Evolutionary conservation across 2,113 vertebrate species (phyloP), one percentile per base, ranked within the genome.

Genomic region (Apistogramma diplotaenia): DNA sequence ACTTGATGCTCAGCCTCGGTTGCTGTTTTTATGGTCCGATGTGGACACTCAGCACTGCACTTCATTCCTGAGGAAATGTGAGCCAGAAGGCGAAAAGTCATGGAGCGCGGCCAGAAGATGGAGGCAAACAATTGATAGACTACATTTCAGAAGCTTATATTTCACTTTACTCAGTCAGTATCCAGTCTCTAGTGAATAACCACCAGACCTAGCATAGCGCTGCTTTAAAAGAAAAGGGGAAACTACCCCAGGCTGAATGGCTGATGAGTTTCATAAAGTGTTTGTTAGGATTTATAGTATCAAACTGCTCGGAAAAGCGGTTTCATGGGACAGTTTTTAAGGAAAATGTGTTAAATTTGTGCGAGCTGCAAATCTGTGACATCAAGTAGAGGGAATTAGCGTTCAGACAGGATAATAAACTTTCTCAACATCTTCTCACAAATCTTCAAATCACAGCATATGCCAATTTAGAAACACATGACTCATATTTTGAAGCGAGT

Each of bases 111-210:
- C 79, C 43, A 11, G 71, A 81, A 87, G 83, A 87, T 49, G 79
- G 84, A 88, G 82, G 84, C 40, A 79, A 78, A 89, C 77, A 90
- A 93, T 91, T 92, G 92, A 94, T 94, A 85, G 89, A 93, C 79
- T 89, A 90, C 87, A 90, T 93, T 93, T 92, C 78, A 88, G 89
- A 85, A 94, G 82, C 89, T 93, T 93, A 89, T 92, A 90, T 91
- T 92, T 91, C 89, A 93, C 87, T 93, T 89, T 84, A 85, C 83
- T 92, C 89, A 89, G 83, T 85, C 84, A 67, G 82, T 82, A 91
- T 85, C 89, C 80, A 83, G 83, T 82, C 91, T 90, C 84, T 49
- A 79, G 88, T 87, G 92, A 90, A 89, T 83, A 90, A 90, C 87
- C 83, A 93, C 55, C 83, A 62, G 79, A 60, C 86, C 82, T 85